These are phyloP conservation scores for Mola mola DNA, from an alignment of 2,113 vertebrate species.

Conservation along the genomic window DNA sequence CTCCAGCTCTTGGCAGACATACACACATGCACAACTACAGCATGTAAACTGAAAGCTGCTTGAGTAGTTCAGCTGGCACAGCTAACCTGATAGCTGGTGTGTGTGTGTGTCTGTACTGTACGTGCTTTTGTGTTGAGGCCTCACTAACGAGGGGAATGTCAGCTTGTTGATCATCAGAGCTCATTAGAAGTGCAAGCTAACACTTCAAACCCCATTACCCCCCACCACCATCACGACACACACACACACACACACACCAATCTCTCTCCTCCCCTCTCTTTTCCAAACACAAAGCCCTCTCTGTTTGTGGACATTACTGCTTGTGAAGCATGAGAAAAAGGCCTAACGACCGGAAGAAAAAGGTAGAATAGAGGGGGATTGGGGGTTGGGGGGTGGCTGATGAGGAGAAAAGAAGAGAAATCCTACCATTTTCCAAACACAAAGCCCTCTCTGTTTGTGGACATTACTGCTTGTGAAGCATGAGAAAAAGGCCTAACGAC, in stretches of 20 bases:
- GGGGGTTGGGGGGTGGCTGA: neutral
- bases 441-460: constrained; percentile 80
- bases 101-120: constrained; percentile 21
- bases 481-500: constrained; percentile 69
- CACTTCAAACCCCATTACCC: constrained; percentile 57
- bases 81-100: constrained; percentile 43
- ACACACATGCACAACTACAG: neutral
- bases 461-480: constrained; percentile 63
- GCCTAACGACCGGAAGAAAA: constrained; percentile 71
- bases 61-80: constrained; percentile 34
- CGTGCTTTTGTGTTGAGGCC: constrained; percentile 51
- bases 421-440: constrained; percentile 60
- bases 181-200: constrained; percentile 70
- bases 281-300: constrained; percentile 75
- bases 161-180: constrained; percentile 68
- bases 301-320: constrained; percentile 75
- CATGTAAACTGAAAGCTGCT: constrained; percentile 15
- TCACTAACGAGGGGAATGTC: constrained; percentile 70
- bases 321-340: constrained; percentile 66
- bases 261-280: constrained; percentile 30
- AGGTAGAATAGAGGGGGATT: constrained; percentile 45
- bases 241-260: constrained; percentile 25
- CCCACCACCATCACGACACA: constrained; percentile 20
- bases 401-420: constrained; percentile 25
- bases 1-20: constrained; percentile 23